These are phyloP conservation scores for Orbicella faveolata DNA, from an alignment of 64 coral and sea anemone species.

Conservation along the genomic window DNA sequence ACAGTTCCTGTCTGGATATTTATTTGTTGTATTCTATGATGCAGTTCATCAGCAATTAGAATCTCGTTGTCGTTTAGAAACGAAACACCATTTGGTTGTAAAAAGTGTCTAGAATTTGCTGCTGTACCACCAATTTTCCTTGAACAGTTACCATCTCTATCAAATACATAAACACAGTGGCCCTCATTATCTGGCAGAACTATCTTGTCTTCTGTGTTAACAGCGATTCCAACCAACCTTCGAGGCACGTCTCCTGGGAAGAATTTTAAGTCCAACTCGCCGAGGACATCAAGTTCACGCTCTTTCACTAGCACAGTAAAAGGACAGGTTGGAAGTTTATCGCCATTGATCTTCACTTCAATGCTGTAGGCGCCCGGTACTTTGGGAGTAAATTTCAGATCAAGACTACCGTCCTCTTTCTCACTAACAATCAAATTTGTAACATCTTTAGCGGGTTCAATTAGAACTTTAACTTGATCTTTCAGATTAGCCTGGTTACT, in stretches of 20 bases:
- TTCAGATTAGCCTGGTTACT: background rate
- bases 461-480: background rate
- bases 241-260: background rate
- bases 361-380: constrained; percentile 9
- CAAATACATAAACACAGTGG: constrained; percentile 23
- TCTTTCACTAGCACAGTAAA: background rate
- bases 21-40: constrained; percentile 45
- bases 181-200: background rate
- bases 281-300: background rate
- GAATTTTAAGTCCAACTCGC: background rate
- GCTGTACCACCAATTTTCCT: constrained; percentile 8
- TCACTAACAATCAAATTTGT: background rate
- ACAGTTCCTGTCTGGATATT: constrained; percentile 31
- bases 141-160: background rate
- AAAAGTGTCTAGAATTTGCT: background rate
- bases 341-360: constrained; percentile 20
- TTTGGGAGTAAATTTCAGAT: background rate
- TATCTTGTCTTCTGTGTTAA: constrained; percentile 12
- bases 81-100: constrained; percentile 12
- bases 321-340: constrained; percentile 18
- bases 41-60: constrained; percentile 35
- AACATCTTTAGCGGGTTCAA: constrained; percentile 13
- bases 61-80: constrained; percentile 20
- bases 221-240: background rate
- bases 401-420: background rate